Base-by-base conservation (phyloP, 2,113 vertebrate genomes). In the Ranitomeya imitator region DNA sequence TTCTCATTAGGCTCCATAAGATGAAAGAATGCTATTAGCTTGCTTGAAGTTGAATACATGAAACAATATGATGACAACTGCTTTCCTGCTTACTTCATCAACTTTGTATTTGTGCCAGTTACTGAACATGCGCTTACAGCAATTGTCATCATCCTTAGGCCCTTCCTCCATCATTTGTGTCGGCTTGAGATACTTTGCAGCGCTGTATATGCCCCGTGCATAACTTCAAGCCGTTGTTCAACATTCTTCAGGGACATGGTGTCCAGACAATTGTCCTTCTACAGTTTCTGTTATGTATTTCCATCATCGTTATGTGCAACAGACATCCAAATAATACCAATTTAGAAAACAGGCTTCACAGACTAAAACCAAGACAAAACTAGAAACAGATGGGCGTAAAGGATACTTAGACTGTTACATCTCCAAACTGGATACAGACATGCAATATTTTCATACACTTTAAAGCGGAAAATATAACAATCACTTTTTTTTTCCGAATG, bases 161-260 rank as follows among this genome's bases (percentile, higher is more conserved):
- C 21, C 6, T 54, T 51, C 61, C 61, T 54, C 11, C 8, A 54
- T 18, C 79, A 81, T 83, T 51, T 83, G 63, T 83, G 61, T 69
- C 21, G 69, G 37, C 51, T 84, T 55, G 3, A 51, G 65, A 84
- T 84, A 23, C 13, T n/a, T 54, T 54, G 9, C 23, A 23, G 4
- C 37, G n/a, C 55, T 83, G 9, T 15, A 69, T 84, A n/a, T 55
- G 19, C 63, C n/a, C 60, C 7, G 13, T 71, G 82, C 65, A 71
- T 84, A 69, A 14, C 26, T 84, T 26, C 51, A 55, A 26, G 67
- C 82, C 71, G 82, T 71, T 81, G 57, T 37, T 84, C 51, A 26
- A 84, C 63, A 84, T 84, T 84, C 82, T 45, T 71, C 51, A 71
- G n/a, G 79, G 61, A 83, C 80, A 60, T 67, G 60, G 12, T 67